Conservation (phyloP, 2,113 vertebrate species). For the Mormyrus lacerda region DNA sequence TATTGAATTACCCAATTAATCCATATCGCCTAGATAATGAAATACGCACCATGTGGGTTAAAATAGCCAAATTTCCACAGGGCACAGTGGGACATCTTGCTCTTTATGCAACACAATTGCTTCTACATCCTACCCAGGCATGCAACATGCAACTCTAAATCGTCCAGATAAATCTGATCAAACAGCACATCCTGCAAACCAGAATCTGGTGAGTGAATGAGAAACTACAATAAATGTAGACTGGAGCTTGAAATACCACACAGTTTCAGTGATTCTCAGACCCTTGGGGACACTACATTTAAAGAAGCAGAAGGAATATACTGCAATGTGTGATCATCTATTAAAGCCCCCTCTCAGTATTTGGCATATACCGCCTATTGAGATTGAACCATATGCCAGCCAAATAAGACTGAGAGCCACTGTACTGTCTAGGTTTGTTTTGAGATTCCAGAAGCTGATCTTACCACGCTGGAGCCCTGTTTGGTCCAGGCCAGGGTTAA, state of each 20-base stretch:
- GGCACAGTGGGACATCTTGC: slow-evolving; percentile 39
- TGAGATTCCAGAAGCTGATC: slow-evolving; percentile 13
- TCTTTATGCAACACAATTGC: slow-evolving; percentile 29
- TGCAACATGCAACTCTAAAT: background rate
- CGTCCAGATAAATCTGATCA: slow-evolving; percentile 1
- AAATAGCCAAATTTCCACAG: slow-evolving; percentile 47
- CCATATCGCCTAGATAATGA: slow-evolving; percentile 55
- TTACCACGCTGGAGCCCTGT: slow-evolving; percentile 72
- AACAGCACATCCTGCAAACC: background rate
- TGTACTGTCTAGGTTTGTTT: background rate
- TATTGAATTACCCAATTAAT: slow-evolving; percentile 66
- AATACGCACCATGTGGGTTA: slow-evolving; percentile 55
- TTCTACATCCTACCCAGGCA: background rate
- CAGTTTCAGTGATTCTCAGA: background rate
- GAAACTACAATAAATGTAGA: background rate
- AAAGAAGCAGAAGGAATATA: background rate
- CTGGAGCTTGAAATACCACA: slow-evolving; percentile 27
- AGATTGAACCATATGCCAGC: background rate
- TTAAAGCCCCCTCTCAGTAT: background rate
- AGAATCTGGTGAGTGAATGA: background rate
- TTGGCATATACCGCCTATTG: background rate
- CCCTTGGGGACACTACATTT: background rate
- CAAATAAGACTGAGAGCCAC: background rate
- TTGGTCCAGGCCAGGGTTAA: slow-evolving; percentile 81
- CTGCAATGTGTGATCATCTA: background rate